phyloP scores from a whole-genome alignment of 2,888 invertebrate genomes.

The Saturnia japonica region DNA sequence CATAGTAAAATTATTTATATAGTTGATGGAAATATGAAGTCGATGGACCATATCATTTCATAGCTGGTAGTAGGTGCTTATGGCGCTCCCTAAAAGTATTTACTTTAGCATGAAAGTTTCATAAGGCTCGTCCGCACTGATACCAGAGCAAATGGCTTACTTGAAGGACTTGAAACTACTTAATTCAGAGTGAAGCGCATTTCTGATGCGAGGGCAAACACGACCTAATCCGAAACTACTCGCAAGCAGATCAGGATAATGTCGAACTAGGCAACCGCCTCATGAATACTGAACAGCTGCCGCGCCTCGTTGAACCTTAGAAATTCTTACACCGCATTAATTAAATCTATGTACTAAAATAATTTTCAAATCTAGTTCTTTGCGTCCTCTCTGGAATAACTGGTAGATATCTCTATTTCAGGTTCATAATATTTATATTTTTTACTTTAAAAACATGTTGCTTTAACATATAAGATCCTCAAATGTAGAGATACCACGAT shows the following conservation, averaged over 20 bases:
- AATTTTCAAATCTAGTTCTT: background rate
- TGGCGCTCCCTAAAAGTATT: slow-evolving; percentile 16
- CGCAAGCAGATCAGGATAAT: slow-evolving; percentile 68
- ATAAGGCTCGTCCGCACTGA: slow-evolving; percentile 20
- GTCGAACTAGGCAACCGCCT: slow-evolving; percentile 58
- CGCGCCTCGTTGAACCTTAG: slow-evolving; percentile 34
- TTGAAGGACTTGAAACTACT: slow-evolving; percentile 50
- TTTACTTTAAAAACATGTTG: too few species aligned
- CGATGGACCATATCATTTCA: background rate
- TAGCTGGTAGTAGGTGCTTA: background rate
- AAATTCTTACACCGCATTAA: slow-evolving; percentile 42
- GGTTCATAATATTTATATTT: too few species aligned
- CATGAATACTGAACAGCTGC: slow-evolving; percentile 69
- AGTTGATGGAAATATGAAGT: background rate
- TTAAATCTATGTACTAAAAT: slow-evolving; percentile 32
- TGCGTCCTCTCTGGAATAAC: background rate
- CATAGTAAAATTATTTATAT: background rate
- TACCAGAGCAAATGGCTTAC: slow-evolving; percentile 50
- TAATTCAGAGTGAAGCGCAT: slow-evolving; percentile 59
- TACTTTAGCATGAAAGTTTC: slow-evolving; percentile 16
- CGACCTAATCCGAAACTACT: slow-evolving; percentile 71
- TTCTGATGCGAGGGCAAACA: slow-evolving; percentile 49
- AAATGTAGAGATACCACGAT: too few species aligned
- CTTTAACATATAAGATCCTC: too few species aligned
- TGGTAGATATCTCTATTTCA: background rate